Conservation (phyloP, 2,888 invertebrate genomes). For the Malthinus seriepunctatus region DNA sequence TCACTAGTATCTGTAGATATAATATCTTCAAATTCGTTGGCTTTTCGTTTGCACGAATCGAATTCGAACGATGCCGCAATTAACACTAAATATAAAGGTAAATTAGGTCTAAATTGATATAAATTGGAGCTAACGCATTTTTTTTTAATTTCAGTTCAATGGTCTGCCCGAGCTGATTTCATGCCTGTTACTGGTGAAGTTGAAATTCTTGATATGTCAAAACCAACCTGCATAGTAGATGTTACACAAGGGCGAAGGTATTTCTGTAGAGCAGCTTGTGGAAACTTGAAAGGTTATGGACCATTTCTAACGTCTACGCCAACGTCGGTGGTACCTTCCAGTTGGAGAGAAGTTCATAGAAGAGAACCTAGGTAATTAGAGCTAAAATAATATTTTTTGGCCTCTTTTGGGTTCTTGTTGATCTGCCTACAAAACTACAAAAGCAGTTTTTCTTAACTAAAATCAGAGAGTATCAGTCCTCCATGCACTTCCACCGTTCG, state of each 20-base stretch:
- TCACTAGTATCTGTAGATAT: slow-evolving; percentile 79
- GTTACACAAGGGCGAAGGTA: slow-evolving; percentile 85
- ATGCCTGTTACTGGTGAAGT: slow-evolving; percentile 77
- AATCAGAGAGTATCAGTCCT: no score
- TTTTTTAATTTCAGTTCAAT: slow-evolving; percentile 74
- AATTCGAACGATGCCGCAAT: slow-evolving; percentile 74
- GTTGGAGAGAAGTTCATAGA: slow-evolving; percentile 87
- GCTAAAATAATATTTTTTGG: neutral
- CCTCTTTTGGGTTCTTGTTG: no score
- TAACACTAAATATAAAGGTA: slow-evolving; percentile 90
- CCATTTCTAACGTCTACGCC: slow-evolving; percentile 77
- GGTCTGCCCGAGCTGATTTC: slow-evolving; percentile 88
- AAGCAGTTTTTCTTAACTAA: no score
- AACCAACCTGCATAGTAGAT: slow-evolving; percentile 66
- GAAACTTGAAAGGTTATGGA: slow-evolving; percentile 92
- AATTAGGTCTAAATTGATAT: slow-evolving; percentile 22
- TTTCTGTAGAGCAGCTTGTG: slow-evolving; percentile 89
- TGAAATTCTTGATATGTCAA: slow-evolving; percentile 72
- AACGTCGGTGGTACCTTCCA: slow-evolving; percentile 85
- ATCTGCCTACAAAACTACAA: no score
- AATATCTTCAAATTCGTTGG: slow-evolving; percentile 72
- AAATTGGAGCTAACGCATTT: neutral
- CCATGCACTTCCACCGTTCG: no score
- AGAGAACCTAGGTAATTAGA: slow-evolving; percentile 59
- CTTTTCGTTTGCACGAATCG: slow-evolving; percentile 69